Evolutionary conservation across 2,797 vertebrate species (phyloP).

Genomic region (Rhabdophis nuchalis): DNA sequence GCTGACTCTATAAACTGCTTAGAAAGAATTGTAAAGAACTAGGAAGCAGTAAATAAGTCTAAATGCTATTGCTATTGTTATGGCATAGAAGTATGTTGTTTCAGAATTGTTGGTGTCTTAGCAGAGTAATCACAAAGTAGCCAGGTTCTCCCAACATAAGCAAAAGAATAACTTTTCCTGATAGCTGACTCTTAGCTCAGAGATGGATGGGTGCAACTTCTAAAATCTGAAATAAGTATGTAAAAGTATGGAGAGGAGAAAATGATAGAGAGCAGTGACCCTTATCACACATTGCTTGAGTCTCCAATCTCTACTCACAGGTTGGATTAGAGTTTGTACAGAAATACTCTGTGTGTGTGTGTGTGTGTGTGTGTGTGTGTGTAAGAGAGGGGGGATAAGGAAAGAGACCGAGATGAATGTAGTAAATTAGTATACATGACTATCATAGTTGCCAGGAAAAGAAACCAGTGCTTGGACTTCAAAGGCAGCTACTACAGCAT

Average conservation of each 20-base stretch:
- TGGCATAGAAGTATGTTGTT: background rate
- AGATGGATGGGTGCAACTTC: background rate
- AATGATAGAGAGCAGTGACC: background rate
- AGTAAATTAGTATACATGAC: background rate
- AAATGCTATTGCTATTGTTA: background rate
- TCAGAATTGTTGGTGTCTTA: background rate
- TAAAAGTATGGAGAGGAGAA: background rate
- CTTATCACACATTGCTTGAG: background rate
- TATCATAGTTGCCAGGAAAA: background rate
- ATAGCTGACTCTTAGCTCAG: background rate
- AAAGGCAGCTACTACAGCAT: background rate
- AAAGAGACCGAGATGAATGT: background rate
- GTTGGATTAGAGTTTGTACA: background rate
- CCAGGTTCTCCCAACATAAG: background rate
- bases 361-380: background rate
- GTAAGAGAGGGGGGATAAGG: accelerated
- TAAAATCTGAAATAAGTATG: background rate
- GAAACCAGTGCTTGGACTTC: background rate
- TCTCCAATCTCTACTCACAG: background rate
- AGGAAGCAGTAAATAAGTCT: background rate
- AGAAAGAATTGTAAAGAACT: background rate
- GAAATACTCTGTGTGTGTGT: background rate
- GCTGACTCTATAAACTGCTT: background rate
- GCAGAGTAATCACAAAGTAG: background rate
- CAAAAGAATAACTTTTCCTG: background rate